phyloP scores from a whole-genome alignment of 1,140 invertebrate species.

The Epicauta chinensis region DNA sequence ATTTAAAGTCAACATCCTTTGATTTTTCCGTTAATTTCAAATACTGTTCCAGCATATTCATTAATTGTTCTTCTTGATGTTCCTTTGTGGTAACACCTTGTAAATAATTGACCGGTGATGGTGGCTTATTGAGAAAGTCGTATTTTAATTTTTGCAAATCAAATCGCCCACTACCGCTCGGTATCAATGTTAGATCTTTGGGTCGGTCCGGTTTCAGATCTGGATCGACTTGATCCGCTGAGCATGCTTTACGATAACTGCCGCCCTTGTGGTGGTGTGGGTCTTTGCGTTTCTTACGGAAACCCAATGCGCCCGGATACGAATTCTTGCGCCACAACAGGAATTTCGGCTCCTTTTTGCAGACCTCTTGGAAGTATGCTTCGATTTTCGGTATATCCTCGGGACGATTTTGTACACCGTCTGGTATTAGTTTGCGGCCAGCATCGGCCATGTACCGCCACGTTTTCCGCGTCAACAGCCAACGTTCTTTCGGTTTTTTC shows the following conservation, averaged over 20 bases:
- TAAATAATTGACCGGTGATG: conserved; percentile 35
- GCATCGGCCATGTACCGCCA: conserved; percentile 88
- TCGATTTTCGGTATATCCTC: conserved; percentile 75
- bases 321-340: conserved; percentile 75
- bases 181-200: conserved; percentile 47
- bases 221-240: conserved; percentile 55
- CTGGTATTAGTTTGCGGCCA: conserved; percentile 75
- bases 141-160: conserved; percentile 59
- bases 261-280: conserved; percentile 55
- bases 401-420: conserved; percentile 58
- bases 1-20: conserved; percentile 47
- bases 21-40: conserved; percentile 45
- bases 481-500: conserved; percentile 60
- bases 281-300: conserved; percentile 49
- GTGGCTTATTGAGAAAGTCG: conserved; percentile 50
- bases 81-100: conserved; percentile 39
- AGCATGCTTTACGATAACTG: conserved; percentile 56
- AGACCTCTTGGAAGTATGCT: conserved; percentile 77
- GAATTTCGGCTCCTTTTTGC: conserved; percentile 67
- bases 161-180: conserved; percentile 51
- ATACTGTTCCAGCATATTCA: conserved; percentile 62
- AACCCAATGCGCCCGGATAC: conserved; percentile 61
- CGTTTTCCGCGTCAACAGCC: conserved; percentile 79
- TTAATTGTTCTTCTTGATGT: conserved; percentile 49
- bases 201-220: conserved; percentile 40